phyloP scores from a whole-genome alignment of 2,113 vertebrate species.

The Lophura nycthemera region DNA sequence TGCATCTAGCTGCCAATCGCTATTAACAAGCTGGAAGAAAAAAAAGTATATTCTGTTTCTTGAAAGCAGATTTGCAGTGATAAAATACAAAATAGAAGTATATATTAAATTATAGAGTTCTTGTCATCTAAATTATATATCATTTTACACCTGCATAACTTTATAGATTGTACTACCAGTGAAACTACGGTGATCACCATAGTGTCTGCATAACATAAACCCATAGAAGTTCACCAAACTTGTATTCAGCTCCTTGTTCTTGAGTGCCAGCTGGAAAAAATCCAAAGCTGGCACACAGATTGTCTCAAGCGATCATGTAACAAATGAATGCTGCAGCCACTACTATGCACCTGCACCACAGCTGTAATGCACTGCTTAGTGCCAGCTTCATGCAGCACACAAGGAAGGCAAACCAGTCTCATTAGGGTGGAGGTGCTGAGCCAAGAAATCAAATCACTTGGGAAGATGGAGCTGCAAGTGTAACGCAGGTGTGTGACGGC shows the following conservation, averaged over 20 bases:
- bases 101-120: not conserved
- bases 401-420: not conserved
- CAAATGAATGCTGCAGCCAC: not conserved
- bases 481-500: not conserved
- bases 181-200: not conserved
- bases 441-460: not conserved
- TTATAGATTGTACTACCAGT: not conserved
- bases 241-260: not conserved
- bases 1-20: not conserved
- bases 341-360: accelerated
- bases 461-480: not conserved
- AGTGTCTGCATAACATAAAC: not conserved
- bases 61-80: not conserved
- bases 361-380: not conserved
- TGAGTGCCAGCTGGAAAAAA: not conserved
- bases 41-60: not conserved
- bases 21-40: not conserved
- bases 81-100: not conserved
- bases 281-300: not conserved
- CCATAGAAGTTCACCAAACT: not conserved
- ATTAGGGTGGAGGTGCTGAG: not conserved
- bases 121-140: not conserved
- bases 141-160: not conserved
- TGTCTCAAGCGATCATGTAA: not conserved
- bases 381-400: not conserved